A percentile compares a stretch with the other conserved stretches of the same genome.
phyloP scores from a whole-genome alignment of 2,888 invertebrate genomes.

The Drosophila kokeensis region DNA sequence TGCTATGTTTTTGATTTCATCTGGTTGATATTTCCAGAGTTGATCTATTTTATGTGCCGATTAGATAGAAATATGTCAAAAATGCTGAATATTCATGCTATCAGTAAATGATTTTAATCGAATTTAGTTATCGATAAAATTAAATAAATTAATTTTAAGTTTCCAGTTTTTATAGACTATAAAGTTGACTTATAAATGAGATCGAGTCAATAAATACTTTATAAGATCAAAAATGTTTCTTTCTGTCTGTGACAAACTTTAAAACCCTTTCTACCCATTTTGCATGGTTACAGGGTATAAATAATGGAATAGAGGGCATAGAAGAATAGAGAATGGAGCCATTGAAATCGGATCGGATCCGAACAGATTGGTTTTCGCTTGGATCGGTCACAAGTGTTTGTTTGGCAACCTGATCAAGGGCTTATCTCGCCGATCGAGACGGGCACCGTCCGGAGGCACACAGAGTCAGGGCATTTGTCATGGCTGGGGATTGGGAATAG shows the following conservation, averaged over 20 bases:
- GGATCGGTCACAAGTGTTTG: conserved; percentile 61
- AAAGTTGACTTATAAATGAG: background rate
- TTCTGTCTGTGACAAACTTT: background rate
- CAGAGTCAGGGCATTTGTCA: conserved; percentile 68
- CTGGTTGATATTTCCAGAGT: background rate
- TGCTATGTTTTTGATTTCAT: background rate
- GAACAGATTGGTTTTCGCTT: background rate
- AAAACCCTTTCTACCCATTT: background rate
- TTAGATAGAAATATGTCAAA: background rate
- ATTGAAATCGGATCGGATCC: conserved; percentile 5
- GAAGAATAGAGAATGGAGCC: background rate
- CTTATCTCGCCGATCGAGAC: conserved; percentile 75
- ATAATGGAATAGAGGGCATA: background rate
- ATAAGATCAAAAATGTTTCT: background rate
- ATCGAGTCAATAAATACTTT: background rate
- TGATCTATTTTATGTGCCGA: background rate
- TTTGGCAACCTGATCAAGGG: conserved; percentile 76
- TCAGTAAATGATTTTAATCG: background rate
- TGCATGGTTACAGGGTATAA: background rate
- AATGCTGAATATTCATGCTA: too few species aligned
- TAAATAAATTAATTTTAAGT: background rate
- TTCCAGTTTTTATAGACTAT: background rate
- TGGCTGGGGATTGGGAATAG: conserved; percentile 48
- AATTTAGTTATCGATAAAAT: background rate
- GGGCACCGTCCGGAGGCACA: conserved; percentile 22